Evolutionary conservation across 2,113 vertebrate genomes (phyloP).

Genomic region (Istiophorus platypterus): DNA sequence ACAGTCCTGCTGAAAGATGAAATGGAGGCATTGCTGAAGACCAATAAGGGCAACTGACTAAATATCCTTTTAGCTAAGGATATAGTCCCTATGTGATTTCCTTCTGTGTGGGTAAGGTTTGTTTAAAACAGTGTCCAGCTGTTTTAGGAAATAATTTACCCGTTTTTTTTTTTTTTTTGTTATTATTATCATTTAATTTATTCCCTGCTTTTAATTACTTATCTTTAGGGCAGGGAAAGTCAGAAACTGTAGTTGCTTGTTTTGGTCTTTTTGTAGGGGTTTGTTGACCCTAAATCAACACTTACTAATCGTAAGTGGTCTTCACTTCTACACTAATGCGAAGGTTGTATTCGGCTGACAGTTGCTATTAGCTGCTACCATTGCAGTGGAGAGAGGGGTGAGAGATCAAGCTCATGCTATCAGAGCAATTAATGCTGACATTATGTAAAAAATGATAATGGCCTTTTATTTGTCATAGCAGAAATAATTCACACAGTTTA

Average conservation of each 20-base stretch:
- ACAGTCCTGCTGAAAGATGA: background rate
- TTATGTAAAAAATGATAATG: conserved; percentile 66
- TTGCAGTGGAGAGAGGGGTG: conserved; percentile 46
- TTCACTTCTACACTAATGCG: conserved; percentile 26
- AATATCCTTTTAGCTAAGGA: background rate
- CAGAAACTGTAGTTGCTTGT: background rate
- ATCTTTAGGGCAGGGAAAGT: background rate
- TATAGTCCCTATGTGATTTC: background rate
- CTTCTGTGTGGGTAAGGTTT: background rate
- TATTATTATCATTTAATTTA: too few species aligned
- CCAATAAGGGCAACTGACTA: background rate
- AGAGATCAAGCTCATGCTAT: conserved; percentile 63
- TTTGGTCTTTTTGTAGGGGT: background rate
- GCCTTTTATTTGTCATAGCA: conserved; percentile 60
- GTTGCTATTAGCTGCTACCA: conserved; percentile 49
- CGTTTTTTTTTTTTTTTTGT: too few species aligned
- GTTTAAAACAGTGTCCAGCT: background rate
- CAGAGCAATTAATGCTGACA: conserved; percentile 59
- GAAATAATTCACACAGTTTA: conserved; percentile 50
- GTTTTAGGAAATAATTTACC: background rate
- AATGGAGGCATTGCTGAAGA: background rate
- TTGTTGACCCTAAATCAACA: conserved; percentile 1
- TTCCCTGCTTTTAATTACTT: background rate
- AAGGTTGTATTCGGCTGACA: conserved; percentile 36
- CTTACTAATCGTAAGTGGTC: conserved; percentile 7